phyloP scores from a whole-genome alignment of 2,888 invertebrate species.

The Caenorhabditis sp. region DNA sequence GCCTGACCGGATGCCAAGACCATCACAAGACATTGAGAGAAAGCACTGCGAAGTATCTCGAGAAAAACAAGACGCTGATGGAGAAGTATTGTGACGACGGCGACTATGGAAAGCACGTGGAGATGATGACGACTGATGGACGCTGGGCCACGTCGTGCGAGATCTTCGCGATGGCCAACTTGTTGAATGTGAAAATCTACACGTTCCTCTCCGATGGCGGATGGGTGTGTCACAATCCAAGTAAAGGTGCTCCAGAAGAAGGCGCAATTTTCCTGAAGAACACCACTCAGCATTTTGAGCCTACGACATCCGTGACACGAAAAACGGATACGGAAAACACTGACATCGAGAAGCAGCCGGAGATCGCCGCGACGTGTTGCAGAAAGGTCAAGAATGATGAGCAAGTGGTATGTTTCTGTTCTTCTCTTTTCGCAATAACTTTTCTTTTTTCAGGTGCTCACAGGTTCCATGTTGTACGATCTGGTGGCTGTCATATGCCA shows the following conservation, averaged over 20 bases:
- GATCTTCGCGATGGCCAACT: slow-evolving; percentile 1
- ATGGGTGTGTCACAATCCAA: slow-evolving; percentile 8
- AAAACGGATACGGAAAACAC: too few species aligned
- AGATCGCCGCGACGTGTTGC: too few species aligned
- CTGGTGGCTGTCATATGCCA: slow-evolving; percentile 20
- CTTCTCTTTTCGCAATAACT: too few species aligned
- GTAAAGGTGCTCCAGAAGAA: not conserved
- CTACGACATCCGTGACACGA: not conserved
- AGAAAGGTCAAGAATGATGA: too few species aligned
- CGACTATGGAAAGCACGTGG: not conserved
- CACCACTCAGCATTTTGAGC: slow-evolving; percentile 1
- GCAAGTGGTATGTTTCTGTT: too few species aligned
- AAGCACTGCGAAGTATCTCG: not conserved
- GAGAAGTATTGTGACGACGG: not conserved
- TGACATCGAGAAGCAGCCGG: too few species aligned
- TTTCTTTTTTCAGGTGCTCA: not conserved
- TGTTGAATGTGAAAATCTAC: slow-evolving; percentile 23
- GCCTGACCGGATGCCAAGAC: slow-evolving; percentile 6
- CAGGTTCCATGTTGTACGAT: not conserved
- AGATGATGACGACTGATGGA: not conserved
- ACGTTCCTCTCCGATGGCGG: not conserved
- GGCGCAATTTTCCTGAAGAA: slow-evolving; percentile 32
- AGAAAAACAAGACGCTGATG: not conserved
- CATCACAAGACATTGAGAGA: slow-evolving; percentile 2
- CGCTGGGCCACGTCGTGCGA: slow-evolving; percentile 21